Evolutionary conservation across 2,888 invertebrate species (phyloP), one percentile per base, ranked within the genome.

Genomic region (Pterostichus niger): DNA sequence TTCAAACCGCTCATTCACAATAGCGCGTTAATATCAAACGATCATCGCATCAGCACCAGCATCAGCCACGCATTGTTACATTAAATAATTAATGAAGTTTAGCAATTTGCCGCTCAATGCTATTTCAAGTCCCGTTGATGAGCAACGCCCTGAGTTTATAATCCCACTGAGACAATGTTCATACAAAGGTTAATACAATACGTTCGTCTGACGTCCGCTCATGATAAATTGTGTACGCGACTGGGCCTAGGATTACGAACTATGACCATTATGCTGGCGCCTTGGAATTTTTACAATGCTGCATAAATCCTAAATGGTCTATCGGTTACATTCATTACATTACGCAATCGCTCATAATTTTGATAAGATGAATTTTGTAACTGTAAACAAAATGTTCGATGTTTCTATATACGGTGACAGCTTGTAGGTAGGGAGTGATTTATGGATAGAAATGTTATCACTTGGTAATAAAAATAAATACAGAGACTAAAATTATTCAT

Each of bases 11-110:
- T 59, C 59, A 64, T 64, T 64, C 35, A 64, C 64, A 64, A 64
- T 64, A 35, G 64, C 64, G 35, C 64, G 40, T 64, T 59, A 64
- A 64, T 64, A 64, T 64, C 64, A 64, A 64, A 33, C 64, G 64
- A 64, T 64, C 33, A 64, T 64, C 64, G 64, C 31, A 31, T 24
- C 54, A 59, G 5, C 59, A 33, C 31, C 59, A 24, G 33, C 33
- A 64, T 64, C 64, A 64, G 64, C 35, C 64, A 64, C 64, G 64
- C 64, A 64, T 64, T 64, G 64, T 64, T 64, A 64, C 64, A 64
- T 64, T 64, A 35, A 64, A 64, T 64, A 64, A 64, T 64, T 64
- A 64, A 64, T 64, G 64, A 64, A 64, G 64, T 64, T 64, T 35
- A 64, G 64, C 35, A 64, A 64, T 64, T 64, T 64, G 35, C 64